Base-by-base conservation (phyloP, 1,140 invertebrate species). In the Ctenoplectra terminalis region DNA sequence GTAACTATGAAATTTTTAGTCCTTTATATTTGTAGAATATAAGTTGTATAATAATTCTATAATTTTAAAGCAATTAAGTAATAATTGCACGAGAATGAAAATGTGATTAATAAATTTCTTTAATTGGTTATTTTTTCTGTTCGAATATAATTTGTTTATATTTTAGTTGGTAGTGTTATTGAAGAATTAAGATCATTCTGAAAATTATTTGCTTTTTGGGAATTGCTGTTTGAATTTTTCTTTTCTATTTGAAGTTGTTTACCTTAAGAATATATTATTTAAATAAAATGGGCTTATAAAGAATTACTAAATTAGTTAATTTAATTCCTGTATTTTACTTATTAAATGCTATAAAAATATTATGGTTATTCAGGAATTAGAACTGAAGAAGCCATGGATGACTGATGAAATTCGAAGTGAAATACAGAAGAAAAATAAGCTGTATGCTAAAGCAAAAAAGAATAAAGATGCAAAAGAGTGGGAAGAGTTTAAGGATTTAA, bases 331-430 rank as follows among this genome's bases (percentile, higher is more conserved):
- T 7, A 23, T 52, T 52, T n/a, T 52, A 52, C 2, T n/a, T 52
- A 52, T 3, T 52, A 52, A 52, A 6, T 52, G 5, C 0, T 61
- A 87, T 50, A 15, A 78, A 61, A 37, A 50, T 20, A 72, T 81
- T 87, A 70, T 71, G 75, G 60, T 90, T 85, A 82, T 84, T 48
- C 81, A 94, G 92, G 93, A 93, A 85, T 79, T 92, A 71, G 90
- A 93, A 81, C 89, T 94, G 86, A 93, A 91, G 70, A 95, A 95
- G 81, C 94, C 94, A 50, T 95, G 94, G 94, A 94, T 95, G 90
- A 94, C 94, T 23, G 94, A 94, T 81, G 92, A 93, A 78, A 94
- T 95, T 88, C 94, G 94, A 76, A 93, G 88, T 86, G 94, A 95
- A 90, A 94, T 95, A 83, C 91, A 93, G 85, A 95, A 94, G 87